Evolutionary conservation across 1,140 invertebrate species (phyloP).

Genomic region (Parasteatoda tepidariorum): DNA sequence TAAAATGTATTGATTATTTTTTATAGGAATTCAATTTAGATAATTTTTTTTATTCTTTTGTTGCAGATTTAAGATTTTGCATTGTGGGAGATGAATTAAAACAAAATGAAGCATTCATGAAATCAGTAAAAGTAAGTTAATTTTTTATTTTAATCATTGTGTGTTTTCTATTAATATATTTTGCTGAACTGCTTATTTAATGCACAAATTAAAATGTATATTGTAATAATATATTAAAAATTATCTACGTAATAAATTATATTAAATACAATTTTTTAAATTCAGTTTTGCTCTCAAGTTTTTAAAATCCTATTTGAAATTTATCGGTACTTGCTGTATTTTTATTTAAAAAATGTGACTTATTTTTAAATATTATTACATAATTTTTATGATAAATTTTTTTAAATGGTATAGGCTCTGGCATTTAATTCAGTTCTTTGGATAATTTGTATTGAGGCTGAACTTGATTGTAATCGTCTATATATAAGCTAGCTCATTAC

Average conservation of each 20-base stretch:
- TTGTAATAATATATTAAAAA: background rate
- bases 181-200: background rate
- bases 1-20: too few species aligned
- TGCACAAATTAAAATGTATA: background rate
- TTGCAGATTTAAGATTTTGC: slow-evolving; percentile 43
- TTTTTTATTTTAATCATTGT: background rate
- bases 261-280: slow-evolving; percentile 3
- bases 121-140: slow-evolving; percentile 35
- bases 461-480: too few species aligned
- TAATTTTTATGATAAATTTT: too few species aligned
- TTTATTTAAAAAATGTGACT: too few species aligned
- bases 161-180: background rate
- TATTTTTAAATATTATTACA: too few species aligned
- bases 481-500: too few species aligned
- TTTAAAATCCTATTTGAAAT: background rate
- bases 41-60: too few species aligned
- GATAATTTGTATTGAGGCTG: too few species aligned
- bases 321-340: too few species aligned
- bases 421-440: too few species aligned
- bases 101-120: slow-evolving; percentile 31
- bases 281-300: slow-evolving; percentile 59
- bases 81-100: slow-evolving; percentile 44
- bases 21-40: too few species aligned
- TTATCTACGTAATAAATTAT: background rate
- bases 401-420: too few species aligned